These are phyloP conservation scores for Coptodon rendalli DNA, from an alignment of 2,113 vertebrate species.

Conservation along the genomic window DNA sequence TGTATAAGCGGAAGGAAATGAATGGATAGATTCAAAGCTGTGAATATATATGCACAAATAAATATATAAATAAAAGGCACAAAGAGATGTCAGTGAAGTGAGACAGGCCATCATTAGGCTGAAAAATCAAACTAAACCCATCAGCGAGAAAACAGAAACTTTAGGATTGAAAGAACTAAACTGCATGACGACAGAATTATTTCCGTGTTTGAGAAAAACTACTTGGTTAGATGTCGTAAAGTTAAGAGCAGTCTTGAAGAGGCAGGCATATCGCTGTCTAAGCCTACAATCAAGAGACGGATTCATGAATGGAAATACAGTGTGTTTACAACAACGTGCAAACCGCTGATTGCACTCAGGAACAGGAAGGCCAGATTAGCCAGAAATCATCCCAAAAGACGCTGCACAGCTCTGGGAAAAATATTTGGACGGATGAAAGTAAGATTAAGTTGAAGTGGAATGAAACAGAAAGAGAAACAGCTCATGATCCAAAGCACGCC, in stretches of 20 bases:
- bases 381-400: neutral
- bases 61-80: neutral
- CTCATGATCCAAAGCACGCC: neutral
- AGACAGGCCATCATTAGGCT: neutral
- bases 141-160: neutral
- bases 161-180: neutral
- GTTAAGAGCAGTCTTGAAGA: neutral
- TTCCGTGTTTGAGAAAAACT: neutral
- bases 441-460: neutral
- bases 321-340: neutral
- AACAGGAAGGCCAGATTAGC: neutral
- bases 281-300: fast-evolving
- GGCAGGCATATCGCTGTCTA: neutral
- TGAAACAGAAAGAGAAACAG: neutral
- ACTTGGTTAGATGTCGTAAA: neutral
- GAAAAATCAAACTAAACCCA: neutral
- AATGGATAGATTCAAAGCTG: neutral
- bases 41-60: neutral
- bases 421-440: neutral
- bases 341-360: neutral
- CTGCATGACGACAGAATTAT: neutral
- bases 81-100: neutral
- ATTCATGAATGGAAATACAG: neutral
- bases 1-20: neutral
- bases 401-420: neutral